These are phyloP conservation scores for Mobula birostris DNA, from an alignment of 2,113 vertebrate genomes.

Conservation along the genomic window DNA sequence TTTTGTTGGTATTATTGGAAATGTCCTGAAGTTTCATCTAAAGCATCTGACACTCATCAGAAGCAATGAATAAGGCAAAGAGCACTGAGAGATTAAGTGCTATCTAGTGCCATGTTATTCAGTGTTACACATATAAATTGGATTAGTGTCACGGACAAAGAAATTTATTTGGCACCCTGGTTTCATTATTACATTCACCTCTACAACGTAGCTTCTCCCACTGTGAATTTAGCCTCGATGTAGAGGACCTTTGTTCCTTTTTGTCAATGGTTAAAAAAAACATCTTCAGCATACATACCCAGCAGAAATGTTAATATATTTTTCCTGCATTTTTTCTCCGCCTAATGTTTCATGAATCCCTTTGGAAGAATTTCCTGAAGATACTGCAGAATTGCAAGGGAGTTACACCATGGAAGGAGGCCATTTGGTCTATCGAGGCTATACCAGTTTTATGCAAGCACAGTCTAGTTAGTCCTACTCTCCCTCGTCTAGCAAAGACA, in stretches of 20 bases:
- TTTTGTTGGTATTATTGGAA: neutral
- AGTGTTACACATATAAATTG: neutral
- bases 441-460: too few species aligned
- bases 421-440: too few species aligned
- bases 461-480: too few species aligned
- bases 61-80: neutral
- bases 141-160: neutral
- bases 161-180: neutral
- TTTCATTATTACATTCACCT: neutral
- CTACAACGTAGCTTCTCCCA: neutral
- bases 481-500: too few species aligned
- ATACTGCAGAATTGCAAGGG: neutral
- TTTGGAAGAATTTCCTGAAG: neutral
- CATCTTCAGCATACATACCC: neutral
- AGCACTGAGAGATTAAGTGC: neutral
- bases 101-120: neutral
- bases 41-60: neutral
- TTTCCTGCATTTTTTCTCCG: neutral
- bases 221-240: neutral
- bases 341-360: neutral
- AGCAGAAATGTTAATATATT: neutral
- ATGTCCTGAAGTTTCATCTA: neutral
- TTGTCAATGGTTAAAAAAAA: neutral
- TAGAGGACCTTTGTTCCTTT: neutral
- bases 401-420: too few species aligned